Conservation (phyloP, 2,113 vertebrate genomes). For the Oxyruncus cristatus region DNA sequence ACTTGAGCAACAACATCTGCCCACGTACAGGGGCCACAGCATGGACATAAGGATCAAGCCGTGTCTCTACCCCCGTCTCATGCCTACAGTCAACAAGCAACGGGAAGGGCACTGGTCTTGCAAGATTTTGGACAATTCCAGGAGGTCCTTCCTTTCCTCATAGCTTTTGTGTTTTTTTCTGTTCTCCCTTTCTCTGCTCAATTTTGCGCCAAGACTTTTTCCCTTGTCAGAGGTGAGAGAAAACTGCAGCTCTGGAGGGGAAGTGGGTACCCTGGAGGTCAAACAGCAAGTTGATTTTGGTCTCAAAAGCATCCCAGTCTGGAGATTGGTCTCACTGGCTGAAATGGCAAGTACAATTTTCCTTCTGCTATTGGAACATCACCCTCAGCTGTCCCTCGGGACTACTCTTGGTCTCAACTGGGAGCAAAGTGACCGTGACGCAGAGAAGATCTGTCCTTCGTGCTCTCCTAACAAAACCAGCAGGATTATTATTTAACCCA, state of each 20-base stretch:
- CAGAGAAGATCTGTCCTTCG: neutral
- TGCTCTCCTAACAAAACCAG: neutral
- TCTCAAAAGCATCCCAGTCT: neutral
- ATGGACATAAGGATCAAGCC: neutral
- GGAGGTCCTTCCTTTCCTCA: neutral
- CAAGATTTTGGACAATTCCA: neutral
- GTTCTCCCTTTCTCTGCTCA: neutral
- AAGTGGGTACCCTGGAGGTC: neutral
- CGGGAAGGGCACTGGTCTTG: neutral
- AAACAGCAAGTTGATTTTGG: neutral
- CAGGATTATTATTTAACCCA: neutral
- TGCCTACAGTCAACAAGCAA: neutral
- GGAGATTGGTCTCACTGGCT: neutral
- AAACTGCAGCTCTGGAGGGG: neutral
- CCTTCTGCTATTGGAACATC: neutral
- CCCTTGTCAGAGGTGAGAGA: neutral
- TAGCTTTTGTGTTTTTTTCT: neutral
- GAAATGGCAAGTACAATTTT: neutral
- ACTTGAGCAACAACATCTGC: neutral
- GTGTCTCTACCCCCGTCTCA: fast-evolving
- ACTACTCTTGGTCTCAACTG: neutral
- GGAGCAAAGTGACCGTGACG: neutral
- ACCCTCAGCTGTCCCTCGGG: neutral
- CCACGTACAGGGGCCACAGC: neutral
- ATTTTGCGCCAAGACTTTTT: neutral